phyloP scores from a whole-genome alignment of 2,113 vertebrate species.

The Tiliqua scincoides region DNA sequence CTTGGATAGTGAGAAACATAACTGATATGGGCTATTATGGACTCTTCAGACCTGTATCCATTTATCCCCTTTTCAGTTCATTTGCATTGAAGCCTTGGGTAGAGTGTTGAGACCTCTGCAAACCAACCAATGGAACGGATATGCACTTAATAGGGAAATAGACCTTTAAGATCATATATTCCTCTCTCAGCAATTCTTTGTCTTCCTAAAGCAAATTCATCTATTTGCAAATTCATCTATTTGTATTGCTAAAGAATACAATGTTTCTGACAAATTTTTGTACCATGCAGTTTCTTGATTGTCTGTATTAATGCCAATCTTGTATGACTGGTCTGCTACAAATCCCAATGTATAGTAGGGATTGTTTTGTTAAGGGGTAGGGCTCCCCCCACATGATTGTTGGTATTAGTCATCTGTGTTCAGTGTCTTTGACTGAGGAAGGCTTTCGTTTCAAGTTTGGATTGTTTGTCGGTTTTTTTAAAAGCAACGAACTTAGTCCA shows the following conservation, averaged over 20 bases:
- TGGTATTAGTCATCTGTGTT: no score
- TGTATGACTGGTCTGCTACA: no score
- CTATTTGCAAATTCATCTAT: not conserved
- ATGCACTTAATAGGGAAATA: not conserved
- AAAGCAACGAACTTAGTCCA: no score
- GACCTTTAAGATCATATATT: not conserved
- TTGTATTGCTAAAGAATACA: not conserved
- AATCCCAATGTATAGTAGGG: no score
- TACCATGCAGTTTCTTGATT: no score
- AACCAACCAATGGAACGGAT: not conserved
- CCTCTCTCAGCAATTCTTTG: not conserved
- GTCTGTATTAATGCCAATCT: no score
- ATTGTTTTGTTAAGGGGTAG: no score
- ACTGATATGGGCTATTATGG: not conserved
- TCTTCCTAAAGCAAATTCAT: not conserved
- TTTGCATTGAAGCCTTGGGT: not conserved
- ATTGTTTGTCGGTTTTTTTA: no score
- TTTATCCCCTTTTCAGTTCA: not conserved
- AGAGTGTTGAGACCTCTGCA: not conserved
- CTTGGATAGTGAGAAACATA: not conserved
- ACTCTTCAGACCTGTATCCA: not conserved
- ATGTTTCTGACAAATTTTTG: not conserved
- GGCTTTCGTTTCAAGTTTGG: no score
- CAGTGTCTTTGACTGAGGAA: no score
- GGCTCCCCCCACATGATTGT: no score